phyloP scores from a whole-genome alignment of 2,888 invertebrate species.

The Drosophila phalerata region DNA sequence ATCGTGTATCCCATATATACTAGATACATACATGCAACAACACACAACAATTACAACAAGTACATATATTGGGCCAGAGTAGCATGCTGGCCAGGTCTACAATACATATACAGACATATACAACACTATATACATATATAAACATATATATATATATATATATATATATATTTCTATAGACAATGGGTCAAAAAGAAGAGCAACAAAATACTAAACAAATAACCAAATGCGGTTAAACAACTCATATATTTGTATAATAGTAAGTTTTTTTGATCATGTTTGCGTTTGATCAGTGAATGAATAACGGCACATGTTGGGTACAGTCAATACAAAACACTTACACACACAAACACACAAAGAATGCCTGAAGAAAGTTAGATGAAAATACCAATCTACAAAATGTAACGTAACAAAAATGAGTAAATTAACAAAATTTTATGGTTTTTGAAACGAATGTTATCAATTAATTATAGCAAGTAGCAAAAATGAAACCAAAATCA shows the following conservation, averaged over 20 bases:
- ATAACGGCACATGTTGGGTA: constrained; percentile 30
- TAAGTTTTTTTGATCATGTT: constrained; percentile 27
- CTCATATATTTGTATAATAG: constrained; percentile 56
- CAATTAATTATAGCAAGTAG: constrained; percentile 55
- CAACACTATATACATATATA: constrained; percentile 36
- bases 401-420: constrained; percentile 30
- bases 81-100: constrained; percentile 41
- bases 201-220: constrained; percentile 10
- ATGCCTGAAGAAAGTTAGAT: constrained; percentile 23
- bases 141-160: constrained; percentile 46
- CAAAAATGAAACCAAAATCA: constrained; percentile 43
- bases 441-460: constrained; percentile 56
- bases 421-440: constrained; percentile 49
- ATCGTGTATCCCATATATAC: constrained; percentile 13
- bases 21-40: constrained; percentile 10
- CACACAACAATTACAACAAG: constrained; percentile 4
- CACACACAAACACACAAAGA: constrained; percentile 24
- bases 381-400: constrained; percentile 45
- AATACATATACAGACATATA: constrained; percentile 53
- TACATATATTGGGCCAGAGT: constrained; percentile 41
- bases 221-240: constrained; percentile 7
- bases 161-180: constrained; percentile 55
- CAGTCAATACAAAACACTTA: constrained; percentile 38
- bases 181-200: constrained; percentile 16
- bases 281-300: constrained; percentile 18